phyloP scores from a whole-genome alignment of 2,113 vertebrate species.

The Macrotis lagotis region DNA sequence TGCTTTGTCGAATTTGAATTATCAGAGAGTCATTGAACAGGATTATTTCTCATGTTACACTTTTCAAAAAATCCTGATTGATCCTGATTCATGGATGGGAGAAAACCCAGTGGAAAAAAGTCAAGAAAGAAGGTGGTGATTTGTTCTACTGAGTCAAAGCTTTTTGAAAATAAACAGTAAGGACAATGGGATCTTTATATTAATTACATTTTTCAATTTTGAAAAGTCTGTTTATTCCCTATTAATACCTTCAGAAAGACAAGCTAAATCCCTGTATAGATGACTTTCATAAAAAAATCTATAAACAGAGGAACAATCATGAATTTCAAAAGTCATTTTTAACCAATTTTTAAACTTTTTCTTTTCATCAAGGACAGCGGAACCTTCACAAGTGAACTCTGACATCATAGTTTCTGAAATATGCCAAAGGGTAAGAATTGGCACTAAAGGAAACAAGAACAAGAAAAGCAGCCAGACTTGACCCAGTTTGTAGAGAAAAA shows the following conservation, averaged over 20 bases:
- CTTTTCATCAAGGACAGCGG: too few species aligned
- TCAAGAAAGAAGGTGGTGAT: not conserved
- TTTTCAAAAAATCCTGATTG: not conserved
- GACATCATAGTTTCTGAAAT: too few species aligned
- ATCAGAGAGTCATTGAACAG: not conserved
- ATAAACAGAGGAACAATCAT: not conserved
- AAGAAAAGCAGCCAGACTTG: not conserved
- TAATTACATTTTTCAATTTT: not conserved
- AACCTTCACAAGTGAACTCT: not conserved
- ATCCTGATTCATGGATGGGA: not conserved
- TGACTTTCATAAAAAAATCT: not conserved
- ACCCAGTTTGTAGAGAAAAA: too few species aligned
- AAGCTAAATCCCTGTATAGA: not conserved
- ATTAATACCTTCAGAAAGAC: not conserved
- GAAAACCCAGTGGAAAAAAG: not conserved
- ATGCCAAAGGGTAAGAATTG: not conserved
- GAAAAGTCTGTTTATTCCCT: not conserved
- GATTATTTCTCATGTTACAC: not conserved
- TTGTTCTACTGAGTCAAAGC: not conserved
- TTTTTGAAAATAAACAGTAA: not conserved
- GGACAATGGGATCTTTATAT: not conserved
- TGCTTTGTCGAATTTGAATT: too few species aligned
- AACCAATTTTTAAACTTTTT: not conserved
- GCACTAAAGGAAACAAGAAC: not conserved
- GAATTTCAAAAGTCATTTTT: not conserved